These are phyloP conservation scores for Pipistrellus pipistrellus DNA, from an alignment of 2,797 vertebrate genomes.

Conservation along the genomic window DNA sequence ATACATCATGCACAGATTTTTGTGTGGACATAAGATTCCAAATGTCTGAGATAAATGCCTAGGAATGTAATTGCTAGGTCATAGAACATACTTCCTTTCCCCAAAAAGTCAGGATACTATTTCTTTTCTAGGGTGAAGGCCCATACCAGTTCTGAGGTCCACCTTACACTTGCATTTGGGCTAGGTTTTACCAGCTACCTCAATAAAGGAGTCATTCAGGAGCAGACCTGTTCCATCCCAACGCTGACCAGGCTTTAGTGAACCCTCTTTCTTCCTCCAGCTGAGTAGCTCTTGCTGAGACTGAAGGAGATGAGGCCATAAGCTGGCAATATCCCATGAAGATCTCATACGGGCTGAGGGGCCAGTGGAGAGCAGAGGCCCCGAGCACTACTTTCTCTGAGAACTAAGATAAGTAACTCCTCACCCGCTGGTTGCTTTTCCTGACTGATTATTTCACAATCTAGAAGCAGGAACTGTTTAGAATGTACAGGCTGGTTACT, in stretches of 20 bases:
- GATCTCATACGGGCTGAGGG: neutral
- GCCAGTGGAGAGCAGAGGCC: neutral
- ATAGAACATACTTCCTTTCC: neutral
- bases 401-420: neutral
- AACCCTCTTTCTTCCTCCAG: neutral
- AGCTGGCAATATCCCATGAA: neutral
- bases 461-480: neutral
- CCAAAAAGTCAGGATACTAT: neutral
- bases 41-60: neutral
- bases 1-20: neutral
- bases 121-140: neutral
- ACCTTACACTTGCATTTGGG: neutral
- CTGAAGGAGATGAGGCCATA: neutral
- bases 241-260: neutral
- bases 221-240: neutral
- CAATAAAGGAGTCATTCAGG: neutral
- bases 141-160: neutral
- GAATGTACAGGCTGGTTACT: rapidly evolving
- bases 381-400: neutral
- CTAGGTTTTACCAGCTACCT: neutral
- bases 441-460: neutral
- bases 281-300: neutral
- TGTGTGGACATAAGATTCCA: neutral
- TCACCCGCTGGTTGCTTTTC: rapidly evolving
- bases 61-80: neutral